A percentile compares a stretch with the other conserved stretches of the same genome.
phyloP scores from a whole-genome alignment of 2,888 invertebrate species.

The Oasisia sp. region DNA sequence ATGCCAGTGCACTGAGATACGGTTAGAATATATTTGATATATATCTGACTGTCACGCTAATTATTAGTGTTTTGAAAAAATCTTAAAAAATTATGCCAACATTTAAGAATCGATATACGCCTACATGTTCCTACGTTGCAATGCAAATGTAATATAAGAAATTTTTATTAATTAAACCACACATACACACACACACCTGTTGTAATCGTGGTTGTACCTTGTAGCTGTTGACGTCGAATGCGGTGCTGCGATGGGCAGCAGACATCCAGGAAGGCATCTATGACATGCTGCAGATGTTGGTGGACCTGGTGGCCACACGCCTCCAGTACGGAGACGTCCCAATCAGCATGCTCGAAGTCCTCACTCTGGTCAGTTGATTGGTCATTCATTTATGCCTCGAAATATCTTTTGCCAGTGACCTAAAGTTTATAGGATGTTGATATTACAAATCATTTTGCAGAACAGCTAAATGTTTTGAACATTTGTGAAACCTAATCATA shows the following conservation, averaged over 20 bases:
- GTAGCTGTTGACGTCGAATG: conserved; percentile 65
- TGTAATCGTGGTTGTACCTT: conserved; percentile 22
- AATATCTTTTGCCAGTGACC: no score
- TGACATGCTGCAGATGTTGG: conserved; percentile 66
- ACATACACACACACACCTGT: background rate
- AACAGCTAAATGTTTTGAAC: background rate
- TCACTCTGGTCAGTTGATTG: conserved; percentile 58
- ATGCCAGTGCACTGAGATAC: background rate
- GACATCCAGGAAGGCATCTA: conserved; percentile 69
- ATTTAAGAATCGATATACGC: no score
- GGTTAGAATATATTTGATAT: background rate
- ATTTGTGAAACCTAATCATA: background rate
- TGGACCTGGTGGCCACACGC: conserved; percentile 65
- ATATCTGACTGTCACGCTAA: no score
- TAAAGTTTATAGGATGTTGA: background rate
- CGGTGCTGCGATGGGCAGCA: conserved; percentile 66
- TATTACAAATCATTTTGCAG: conserved; percentile 8
- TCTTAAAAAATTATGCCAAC: no score
- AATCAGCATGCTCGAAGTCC: conserved; percentile 60
- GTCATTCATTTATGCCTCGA: background rate
- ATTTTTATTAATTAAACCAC: no score
- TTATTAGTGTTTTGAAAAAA: no score
- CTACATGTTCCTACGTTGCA: no score
- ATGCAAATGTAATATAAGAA: no score
- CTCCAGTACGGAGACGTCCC: conserved; percentile 65